phyloP scores from a whole-genome alignment of 2,888 invertebrate genomes.

The Cyclophora punctaria region DNA sequence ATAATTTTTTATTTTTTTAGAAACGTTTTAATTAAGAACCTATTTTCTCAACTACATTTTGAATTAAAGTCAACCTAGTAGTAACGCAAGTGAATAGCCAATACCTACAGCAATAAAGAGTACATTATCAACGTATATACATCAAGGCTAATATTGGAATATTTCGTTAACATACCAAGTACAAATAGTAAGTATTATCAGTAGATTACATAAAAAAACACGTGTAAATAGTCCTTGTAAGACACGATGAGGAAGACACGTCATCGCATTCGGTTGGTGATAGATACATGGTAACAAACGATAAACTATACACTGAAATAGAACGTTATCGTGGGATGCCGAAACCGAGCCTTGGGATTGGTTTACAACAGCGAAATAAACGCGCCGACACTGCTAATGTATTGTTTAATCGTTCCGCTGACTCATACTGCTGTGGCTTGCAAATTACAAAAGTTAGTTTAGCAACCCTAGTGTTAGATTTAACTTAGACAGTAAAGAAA shows the following conservation, averaged over 20 bases:
- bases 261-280: not conserved
- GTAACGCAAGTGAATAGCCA: too few relatives aligned
- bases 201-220: slow-evolving; percentile 8
- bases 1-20: too few relatives aligned
- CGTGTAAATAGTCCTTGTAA: slow-evolving; percentile 4
- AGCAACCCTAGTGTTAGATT: too few relatives aligned
- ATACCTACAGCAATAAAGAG: too few relatives aligned
- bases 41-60: too few relatives aligned
- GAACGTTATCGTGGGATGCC: slow-evolving; percentile 5
- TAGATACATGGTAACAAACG: slow-evolving; percentile 5
- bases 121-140: slow-evolving; percentile 3
- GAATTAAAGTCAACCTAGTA: too few relatives aligned
- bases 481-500: too few relatives aligned
- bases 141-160: not conserved
- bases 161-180: not conserved
- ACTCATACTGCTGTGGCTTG: too few relatives aligned
- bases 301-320: slow-evolving; percentile 8
- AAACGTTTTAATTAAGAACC: too few relatives aligned
- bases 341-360: not conserved
- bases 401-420: too few relatives aligned
- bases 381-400: not conserved
- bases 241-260: slow-evolving; percentile 8
- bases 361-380: not conserved
- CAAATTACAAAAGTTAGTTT: too few relatives aligned
- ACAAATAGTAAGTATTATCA: slow-evolving; percentile 1